Percentiles rank a stretch among this genome's conserved stretches.
Evolutionary conservation across 2,113 vertebrate genomes (phyloP).

Genomic region (Oriolus oriolus): DNA sequence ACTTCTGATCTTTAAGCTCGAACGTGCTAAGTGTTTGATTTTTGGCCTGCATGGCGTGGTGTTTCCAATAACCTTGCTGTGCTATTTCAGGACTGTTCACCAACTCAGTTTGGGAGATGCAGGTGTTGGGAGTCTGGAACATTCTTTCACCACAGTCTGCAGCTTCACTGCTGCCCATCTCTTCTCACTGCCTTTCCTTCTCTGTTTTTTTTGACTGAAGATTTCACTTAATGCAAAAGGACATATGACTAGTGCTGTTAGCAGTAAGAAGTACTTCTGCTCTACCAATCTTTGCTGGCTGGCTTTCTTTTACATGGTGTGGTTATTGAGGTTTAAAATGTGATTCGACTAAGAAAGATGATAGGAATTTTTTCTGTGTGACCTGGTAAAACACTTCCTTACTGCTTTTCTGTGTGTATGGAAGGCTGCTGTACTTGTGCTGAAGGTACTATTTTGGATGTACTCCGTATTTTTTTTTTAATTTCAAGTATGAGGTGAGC

Average conservation of each 20-base stretch:
- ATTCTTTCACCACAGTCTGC: neutral
- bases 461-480: neutral
- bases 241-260: neutral
- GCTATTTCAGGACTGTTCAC: neutral
- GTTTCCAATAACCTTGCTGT: neutral
- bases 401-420: neutral
- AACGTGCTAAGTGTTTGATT: neutral
- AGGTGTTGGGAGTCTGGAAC: fast-evolving
- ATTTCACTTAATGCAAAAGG: neutral
- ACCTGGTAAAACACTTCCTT: neutral
- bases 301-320: neutral
- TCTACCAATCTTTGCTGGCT: neutral
- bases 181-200: neutral
- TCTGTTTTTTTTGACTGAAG: neutral
- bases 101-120: fast-evolving
- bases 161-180: neutral
- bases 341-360: neutral
- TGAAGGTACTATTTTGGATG: neutral
- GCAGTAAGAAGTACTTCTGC: neutral
- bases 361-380: neutral
- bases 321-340: neutral
- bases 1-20: neutral
- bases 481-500: neutral
- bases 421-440: neutral
- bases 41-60: neutral